phyloP scores from a whole-genome alignment of 2,888 invertebrate species.

The Malthinus flaveolus region DNA sequence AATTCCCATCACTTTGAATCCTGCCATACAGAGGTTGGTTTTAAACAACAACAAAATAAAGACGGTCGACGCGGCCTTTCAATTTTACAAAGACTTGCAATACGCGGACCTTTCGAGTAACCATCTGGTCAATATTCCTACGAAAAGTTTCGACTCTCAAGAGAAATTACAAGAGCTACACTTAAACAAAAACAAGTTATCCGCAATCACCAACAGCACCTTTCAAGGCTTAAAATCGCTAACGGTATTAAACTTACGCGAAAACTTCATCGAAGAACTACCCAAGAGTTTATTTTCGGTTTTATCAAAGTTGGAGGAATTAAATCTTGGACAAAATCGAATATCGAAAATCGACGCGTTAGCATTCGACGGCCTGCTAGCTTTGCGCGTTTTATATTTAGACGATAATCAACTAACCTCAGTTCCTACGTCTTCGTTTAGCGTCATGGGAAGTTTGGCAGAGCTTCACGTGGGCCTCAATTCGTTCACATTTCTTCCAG shows the following conservation, averaged over 20 bases:
- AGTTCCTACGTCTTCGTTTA: conserved; percentile 75
- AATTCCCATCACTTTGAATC: conserved; percentile 88
- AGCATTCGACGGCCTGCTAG: conserved; percentile 75
- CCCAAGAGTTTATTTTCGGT: conserved; percentile 74
- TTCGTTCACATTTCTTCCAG: conserved; percentile 74
- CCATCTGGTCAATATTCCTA: conserved; percentile 79
- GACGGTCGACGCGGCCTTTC: conserved; percentile 86
- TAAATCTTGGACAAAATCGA: conserved; percentile 84
- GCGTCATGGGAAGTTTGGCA: conserved; percentile 75
- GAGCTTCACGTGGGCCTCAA: conserved; percentile 85
- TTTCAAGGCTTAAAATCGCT: conserved; percentile 77
- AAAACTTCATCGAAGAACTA: conserved; percentile 80
- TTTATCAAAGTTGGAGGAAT: conserved; percentile 76
- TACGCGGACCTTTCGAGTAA: conserved; percentile 85
- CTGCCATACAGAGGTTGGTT: conserved; percentile 83
- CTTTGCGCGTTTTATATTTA: conserved; percentile 78
- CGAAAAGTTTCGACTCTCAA: conserved; percentile 78
- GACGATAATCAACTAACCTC: conserved; percentile 82
- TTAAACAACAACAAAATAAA: conserved; percentile 85
- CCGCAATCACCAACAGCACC: conserved; percentile 76
- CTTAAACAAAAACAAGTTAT: conserved; percentile 83
- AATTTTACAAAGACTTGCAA: conserved; percentile 84
- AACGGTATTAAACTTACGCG: conserved; percentile 78
- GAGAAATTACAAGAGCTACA: conserved; percentile 81
- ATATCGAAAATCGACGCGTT: conserved; percentile 77